Base-by-base conservation (phyloP, 92 coral and sea anemone genomes). In the Muricea muricata region DNA sequence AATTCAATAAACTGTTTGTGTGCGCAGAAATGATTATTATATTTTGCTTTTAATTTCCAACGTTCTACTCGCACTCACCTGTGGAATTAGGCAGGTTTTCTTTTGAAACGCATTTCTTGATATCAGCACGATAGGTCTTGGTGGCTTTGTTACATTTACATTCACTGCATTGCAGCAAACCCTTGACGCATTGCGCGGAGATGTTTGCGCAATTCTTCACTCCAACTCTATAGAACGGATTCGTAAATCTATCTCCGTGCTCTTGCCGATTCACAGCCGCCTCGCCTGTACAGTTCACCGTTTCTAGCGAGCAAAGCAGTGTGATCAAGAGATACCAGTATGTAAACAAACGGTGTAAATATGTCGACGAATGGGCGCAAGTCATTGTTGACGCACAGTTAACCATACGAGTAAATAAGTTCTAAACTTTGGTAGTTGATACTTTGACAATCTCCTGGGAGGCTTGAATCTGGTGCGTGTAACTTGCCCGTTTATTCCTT, bases 111-210 rank as follows among this genome's bases (percentile, higher is more conserved):
- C 80, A 75, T 48, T 30, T 47, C 33, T 48, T 75, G 10, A 47
- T 12, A 35, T 75, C 80, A 28, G 65, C 39, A 18, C 65, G 80
- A 75, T 75, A 75, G 8, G 80, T 75, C 32, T 75, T 66, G 3
- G 34, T 75, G 42, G 65, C 65, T 26, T 17, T 4, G 17, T 50
- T 75, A 17, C 80, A 75, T 47, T 17, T 25, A 50, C 80, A 75
- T 47, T 29, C 65, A 4, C 28, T 75, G 41, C 80, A 75, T 0
- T 40, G 35, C 3, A 5, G 8, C 57, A 48, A 34, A 17, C 23
- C 32, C 1, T 26, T 9, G 65, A 50, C 21, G 31, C 80, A 75
- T 18, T 23, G 34, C 42, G 80, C 65, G 9, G 17, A 15, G 21
- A 32, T 28, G 3, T 52, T 18, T 11, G 65, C 40, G 80, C 80